Conservation (phyloP, 2,113 vertebrate genomes). For the Australoheros scitulus region DNA sequence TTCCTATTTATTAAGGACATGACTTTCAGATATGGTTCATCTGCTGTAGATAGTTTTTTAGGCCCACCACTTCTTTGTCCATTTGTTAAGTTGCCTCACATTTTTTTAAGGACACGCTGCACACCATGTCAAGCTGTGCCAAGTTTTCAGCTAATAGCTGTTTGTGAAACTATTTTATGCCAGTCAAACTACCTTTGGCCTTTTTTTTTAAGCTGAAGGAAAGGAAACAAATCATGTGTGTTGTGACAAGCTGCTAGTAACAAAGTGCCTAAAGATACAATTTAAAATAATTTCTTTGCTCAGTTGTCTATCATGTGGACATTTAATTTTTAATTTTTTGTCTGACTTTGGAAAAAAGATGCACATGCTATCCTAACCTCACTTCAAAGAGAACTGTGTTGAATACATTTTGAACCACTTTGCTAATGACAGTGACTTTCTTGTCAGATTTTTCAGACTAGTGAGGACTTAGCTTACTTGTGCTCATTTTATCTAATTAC, state of each 20-base stretch:
- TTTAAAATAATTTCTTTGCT: neutral
- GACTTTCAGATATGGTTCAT: neutral
- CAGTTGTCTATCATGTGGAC: too few relatives aligned
- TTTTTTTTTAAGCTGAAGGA: neutral
- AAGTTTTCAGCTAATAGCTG: neutral
- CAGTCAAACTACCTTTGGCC: neutral
- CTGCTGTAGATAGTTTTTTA: neutral
- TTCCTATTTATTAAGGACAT: neutral
- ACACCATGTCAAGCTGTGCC: neutral
- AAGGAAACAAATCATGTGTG: neutral
- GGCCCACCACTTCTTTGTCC: neutral
- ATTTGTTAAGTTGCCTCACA: neutral
- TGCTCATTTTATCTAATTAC: constrained; percentile 70
- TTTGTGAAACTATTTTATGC: neutral
- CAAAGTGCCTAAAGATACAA: neutral
- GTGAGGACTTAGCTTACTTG: constrained; percentile 39
- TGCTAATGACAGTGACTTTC: constrained; percentile 64
- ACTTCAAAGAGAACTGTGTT: constrained; percentile 43
- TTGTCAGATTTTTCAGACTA: constrained; percentile 56
- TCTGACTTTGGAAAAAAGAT: neutral
- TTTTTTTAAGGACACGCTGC: neutral
- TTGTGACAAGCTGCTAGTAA: neutral
- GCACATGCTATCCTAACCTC: constrained; percentile 3
- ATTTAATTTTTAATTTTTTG: neutral
- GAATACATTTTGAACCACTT: constrained; percentile 42